Conservation (phyloP, 2,797 vertebrate species). For the Ceryle rudis region DNA sequence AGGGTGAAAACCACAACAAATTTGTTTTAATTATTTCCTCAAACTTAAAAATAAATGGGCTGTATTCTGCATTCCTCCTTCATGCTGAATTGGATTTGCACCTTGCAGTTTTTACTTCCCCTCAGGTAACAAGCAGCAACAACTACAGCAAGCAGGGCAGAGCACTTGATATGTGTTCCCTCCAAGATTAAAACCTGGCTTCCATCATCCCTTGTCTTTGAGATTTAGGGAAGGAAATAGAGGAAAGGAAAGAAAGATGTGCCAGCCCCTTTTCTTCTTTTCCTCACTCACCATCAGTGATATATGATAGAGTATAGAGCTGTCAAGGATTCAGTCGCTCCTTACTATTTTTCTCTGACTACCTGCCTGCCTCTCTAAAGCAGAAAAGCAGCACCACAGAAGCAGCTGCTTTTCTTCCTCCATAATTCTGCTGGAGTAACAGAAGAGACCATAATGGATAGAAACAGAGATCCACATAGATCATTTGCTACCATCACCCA, state of each 20-base stretch:
- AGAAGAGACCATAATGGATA: fast-evolving
- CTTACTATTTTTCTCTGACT: neutral
- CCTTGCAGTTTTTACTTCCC: neutral
- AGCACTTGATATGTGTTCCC: neutral
- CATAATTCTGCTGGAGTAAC: neutral
- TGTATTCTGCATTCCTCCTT: neutral
- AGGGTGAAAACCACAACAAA: neutral
- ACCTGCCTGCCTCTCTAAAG: neutral
- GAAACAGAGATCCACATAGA: neutral
- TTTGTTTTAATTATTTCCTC: slow-evolving; percentile 18
- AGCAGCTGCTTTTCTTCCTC: neutral
- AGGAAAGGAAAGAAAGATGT: neutral
- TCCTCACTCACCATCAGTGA: neutral
- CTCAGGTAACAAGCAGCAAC: neutral
- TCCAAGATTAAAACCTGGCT: neutral
- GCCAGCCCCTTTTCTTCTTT: neutral
- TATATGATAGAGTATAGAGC: neutral
- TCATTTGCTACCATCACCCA: neutral
- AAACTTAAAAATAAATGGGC: slow-evolving; percentile 1
- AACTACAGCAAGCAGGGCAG: neutral
- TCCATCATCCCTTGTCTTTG: neutral
- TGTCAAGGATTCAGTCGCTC: neutral
- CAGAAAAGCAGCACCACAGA: neutral
- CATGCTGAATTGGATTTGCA: neutral
- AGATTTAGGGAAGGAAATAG: neutral